phyloP scores from a whole-genome alignment of 2,797 vertebrate species.

The Sarcoramphus papa region DNA sequence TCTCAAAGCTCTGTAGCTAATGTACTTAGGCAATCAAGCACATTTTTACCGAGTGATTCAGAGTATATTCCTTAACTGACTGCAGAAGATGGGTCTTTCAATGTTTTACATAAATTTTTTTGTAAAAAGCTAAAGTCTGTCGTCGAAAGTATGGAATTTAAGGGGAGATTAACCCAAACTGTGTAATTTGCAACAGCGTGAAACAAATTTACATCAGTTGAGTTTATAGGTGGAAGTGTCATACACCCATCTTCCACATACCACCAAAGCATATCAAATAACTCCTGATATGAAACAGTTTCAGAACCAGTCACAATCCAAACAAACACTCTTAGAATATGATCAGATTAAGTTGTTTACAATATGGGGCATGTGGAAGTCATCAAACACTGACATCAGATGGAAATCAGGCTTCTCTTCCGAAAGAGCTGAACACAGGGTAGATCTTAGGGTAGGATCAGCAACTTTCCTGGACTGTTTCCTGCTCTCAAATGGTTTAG shows the following conservation, averaged over 20 bases:
- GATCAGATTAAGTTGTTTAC: constrained; percentile 71
- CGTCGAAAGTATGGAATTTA: constrained; percentile 36
- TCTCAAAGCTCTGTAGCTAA: neutral
- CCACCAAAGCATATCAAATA: constrained; percentile 1
- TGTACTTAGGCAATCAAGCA: neutral
- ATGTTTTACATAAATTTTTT: neutral
- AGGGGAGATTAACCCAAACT: constrained; percentile 46
- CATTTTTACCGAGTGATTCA: neutral
- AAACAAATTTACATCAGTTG: neutral
- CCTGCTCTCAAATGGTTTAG: neutral
- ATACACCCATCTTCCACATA: neutral
- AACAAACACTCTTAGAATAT: constrained; percentile 57
- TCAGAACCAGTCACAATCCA: constrained; percentile 52
- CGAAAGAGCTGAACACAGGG: constrained; percentile 16
- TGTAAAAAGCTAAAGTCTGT: neutral
- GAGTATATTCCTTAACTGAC: neutral
- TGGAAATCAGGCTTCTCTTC: constrained; percentile 64
- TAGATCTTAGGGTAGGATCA: neutral
- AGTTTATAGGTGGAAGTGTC: neutral
- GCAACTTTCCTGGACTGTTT: neutral
- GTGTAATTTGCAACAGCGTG: constrained; percentile 41
- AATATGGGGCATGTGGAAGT: constrained; percentile 69
- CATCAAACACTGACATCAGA: constrained; percentile 63
- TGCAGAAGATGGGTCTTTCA: neutral
- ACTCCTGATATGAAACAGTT: constrained; percentile 49